Conservation (phyloP, 2,113 vertebrate species). For the Crotophaga sulcirostris region DNA sequence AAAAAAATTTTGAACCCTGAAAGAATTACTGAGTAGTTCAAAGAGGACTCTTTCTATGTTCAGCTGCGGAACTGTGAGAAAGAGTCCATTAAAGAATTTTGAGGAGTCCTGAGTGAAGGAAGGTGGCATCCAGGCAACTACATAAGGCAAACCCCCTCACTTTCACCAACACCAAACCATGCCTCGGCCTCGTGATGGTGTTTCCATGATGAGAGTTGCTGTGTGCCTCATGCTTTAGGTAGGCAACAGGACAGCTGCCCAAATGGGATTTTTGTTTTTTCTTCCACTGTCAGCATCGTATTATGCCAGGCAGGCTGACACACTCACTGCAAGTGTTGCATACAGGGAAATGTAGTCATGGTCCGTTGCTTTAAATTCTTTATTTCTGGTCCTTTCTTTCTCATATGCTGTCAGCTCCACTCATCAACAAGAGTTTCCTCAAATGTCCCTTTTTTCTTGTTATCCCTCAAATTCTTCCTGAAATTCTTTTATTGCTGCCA, state of each 20-base stretch:
- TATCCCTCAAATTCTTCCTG: background rate
- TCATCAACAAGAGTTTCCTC: background rate
- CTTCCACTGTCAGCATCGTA: background rate
- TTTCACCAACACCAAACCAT: fast-evolving
- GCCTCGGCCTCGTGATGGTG: background rate
- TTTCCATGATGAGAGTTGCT: background rate
- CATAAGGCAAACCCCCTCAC: background rate
- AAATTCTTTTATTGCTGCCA: background rate
- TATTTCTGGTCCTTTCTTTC: background rate
- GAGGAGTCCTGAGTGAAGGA: background rate
- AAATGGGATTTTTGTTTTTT: background rate
- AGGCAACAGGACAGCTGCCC: background rate
- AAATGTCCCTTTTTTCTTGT: background rate
- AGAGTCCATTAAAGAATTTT: background rate
- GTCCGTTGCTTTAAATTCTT: background rate
- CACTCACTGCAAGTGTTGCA: background rate
- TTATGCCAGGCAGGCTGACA: background rate
- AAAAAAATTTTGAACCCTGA: background rate
- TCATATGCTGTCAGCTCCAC: background rate
- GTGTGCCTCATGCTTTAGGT: background rate
- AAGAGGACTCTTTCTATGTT: background rate
- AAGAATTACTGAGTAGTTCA: background rate
- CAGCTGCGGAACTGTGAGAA: background rate
- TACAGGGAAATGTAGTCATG: background rate
- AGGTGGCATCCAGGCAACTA: background rate